phyloP scores from a whole-genome alignment of 1,140 invertebrate species.

The Drosophila navojoa region DNA sequence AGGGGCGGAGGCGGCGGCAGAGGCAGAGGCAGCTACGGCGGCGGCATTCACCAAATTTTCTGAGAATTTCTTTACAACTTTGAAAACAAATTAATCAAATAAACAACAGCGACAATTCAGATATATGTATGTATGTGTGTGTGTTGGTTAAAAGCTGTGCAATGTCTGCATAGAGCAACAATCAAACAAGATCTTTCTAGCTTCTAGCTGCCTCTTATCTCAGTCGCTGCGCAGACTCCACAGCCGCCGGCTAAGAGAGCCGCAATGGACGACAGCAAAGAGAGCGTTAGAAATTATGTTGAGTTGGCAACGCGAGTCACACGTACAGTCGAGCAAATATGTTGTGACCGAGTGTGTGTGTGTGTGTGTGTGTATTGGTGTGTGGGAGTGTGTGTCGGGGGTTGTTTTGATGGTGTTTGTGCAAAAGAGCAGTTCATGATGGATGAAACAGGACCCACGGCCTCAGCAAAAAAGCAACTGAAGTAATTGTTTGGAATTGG shows the following conservation, averaged over 20 bases:
- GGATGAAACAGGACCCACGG: conserved; percentile 30
- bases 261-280: background rate
- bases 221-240: conserved; percentile 44
- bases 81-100: conserved; percentile 77
- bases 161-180: conserved; percentile 49
- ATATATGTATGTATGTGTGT: conserved; percentile 1
- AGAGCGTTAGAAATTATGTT: background rate
- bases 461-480: conserved; percentile 8
- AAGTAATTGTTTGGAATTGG: conserved; percentile 42
- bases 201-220: conserved; percentile 6
- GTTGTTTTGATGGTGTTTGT: conserved; percentile 34
- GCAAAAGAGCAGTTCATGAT: conserved; percentile 16
- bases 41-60: conserved; percentile 63
- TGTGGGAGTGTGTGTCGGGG: conserved; percentile 24
- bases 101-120: conserved; percentile 49
- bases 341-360: conserved; percentile 8
- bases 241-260: conserved; percentile 5
- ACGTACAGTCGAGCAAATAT: background rate
- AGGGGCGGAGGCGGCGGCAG: too few species aligned
- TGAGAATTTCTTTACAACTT: conserved; percentile 72
- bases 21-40: conserved; percentile 30
- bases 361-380: conserved; percentile 4
- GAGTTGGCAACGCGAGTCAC: conserved; percentile 38
- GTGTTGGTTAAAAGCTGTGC: conserved; percentile 57
- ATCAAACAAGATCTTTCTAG: conserved; percentile 23